A percentile compares a stretch with the other conserved stretches of the same genome.
phyloP scores from a whole-genome alignment of 2,113 vertebrate species.

The Bubo blakistoni region DNA sequence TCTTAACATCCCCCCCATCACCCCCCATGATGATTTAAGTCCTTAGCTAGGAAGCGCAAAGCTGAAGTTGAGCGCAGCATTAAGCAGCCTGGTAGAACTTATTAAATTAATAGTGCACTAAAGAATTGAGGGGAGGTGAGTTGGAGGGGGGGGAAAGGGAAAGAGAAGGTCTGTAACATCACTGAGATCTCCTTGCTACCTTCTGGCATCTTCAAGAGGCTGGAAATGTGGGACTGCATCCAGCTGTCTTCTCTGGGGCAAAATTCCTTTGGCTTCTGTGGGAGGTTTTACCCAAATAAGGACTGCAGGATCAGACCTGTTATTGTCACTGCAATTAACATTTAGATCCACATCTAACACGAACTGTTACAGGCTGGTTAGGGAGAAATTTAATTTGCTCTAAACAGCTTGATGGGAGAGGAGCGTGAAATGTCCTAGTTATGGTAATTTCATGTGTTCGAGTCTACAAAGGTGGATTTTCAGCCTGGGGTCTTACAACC shows the following conservation, averaged over 20 bases:
- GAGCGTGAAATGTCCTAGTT: constrained; percentile 53
- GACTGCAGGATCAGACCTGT: constrained; percentile 64
- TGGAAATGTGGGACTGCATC: constrained; percentile 59
- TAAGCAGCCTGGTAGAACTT: constrained; percentile 5
- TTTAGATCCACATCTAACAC: constrained; percentile 63
- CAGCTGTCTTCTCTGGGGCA: constrained; percentile 64
- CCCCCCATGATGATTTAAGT: background rate
- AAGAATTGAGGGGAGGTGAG: background rate
- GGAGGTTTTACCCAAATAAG: constrained; percentile 63
- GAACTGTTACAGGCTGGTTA: constrained; percentile 62
- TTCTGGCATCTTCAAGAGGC: constrained; percentile 56
- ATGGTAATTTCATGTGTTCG: constrained; percentile 25
- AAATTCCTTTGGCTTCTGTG: constrained; percentile 68
- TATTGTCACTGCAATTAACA: constrained; percentile 67
- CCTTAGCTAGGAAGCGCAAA: background rate
- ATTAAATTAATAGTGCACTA: constrained; percentile 48
- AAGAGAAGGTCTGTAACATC: constrained; percentile 31
- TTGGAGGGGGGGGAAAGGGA: background rate
- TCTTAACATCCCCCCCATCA: background rate
- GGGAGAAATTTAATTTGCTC: constrained; percentile 66
- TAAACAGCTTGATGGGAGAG: constrained; percentile 63
- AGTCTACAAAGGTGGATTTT: constrained; percentile 17
- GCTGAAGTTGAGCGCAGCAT: background rate
- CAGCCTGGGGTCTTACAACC: background rate
- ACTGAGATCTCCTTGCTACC: constrained; percentile 43